Evolutionary conservation across 2,113 vertebrate species (phyloP), one percentile per base, ranked within the genome.

Genomic region (Strigops habroptila): DNA sequence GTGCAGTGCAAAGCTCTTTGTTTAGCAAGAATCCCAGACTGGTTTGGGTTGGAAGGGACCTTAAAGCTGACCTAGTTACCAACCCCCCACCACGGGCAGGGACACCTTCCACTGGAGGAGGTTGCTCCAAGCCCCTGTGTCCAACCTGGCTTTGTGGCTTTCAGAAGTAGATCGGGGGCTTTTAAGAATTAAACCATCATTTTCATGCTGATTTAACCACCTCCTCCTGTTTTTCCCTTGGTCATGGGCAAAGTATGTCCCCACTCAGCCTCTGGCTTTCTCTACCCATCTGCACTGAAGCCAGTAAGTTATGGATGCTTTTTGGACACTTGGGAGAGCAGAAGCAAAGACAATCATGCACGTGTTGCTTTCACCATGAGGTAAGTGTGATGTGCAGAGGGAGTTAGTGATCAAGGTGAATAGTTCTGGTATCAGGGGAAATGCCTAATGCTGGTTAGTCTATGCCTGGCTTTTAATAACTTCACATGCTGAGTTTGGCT

Each of bases 261-360:
- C 35, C 19, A 8, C 48, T n/a, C 35, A 15, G 49, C 52, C 57
- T 43, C 24, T 67, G 21, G 13, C 11, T 41, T 35, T 11, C 46
- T 62, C 21, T 15, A 41, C 67, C 37, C 0, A 1, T 39, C 25
- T 46, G 37, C 24, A 24, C 44, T 59, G 37, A 65, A 60, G 44
- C 21, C 25, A 1, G 27, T n/a, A 35, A 23, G 46, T n/a, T 46
- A 21, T 1, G 0, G 51, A 12, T 51, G 60, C 10, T 44, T n/a
- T 62, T 12, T 33, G 5, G 44, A 21, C 44, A 24, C 12, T 44
- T 14, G 30, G 35, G 41, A 77, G 37, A 65, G 30, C 28, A 28
- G 44, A 51, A 74, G 37, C 19, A 33, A 59, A 24, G 57, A 59
- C 57, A 35, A 24, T 59, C 9, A 15, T 59, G 57, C 33, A 35